phyloP scores from a whole-genome alignment of 2,888 invertebrate species.

The Diploptera punctata region DNA sequence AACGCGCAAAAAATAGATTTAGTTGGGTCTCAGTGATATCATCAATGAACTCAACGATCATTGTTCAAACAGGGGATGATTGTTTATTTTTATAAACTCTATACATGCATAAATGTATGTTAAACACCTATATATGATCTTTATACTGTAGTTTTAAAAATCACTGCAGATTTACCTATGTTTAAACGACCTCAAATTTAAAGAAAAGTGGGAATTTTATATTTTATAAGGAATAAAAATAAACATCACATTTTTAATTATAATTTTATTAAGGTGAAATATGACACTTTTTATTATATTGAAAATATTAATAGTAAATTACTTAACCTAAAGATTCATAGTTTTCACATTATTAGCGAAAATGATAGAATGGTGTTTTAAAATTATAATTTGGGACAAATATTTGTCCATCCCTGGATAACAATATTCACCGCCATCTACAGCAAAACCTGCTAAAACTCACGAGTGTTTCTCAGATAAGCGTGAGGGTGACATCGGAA shows the following conservation, averaged over 20 bases:
- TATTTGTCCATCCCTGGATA: neutral
- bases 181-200: no score
- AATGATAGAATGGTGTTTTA: neutral
- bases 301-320: neutral
- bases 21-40: no score
- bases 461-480: neutral
- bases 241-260: neutral
- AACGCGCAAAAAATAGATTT: no score
- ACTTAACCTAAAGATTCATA: neutral
- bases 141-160: no score
- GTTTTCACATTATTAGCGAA: neutral
- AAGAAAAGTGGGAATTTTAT: no score
- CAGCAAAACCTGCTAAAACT: slow-evolving; percentile 1
- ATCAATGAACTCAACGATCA: no score
- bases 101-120: no score
- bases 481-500: neutral
- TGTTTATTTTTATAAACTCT: no score
- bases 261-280: neutral
- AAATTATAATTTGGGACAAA: neutral
- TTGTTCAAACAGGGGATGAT: no score
- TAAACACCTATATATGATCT: no score
- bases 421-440: neutral
- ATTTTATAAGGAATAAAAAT: no score
- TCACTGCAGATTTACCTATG: no score
- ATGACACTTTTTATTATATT: neutral